Evolutionary conservation across 2,888 invertebrate genomes (phyloP).

Genomic region (Homarus gammarus): DNA sequence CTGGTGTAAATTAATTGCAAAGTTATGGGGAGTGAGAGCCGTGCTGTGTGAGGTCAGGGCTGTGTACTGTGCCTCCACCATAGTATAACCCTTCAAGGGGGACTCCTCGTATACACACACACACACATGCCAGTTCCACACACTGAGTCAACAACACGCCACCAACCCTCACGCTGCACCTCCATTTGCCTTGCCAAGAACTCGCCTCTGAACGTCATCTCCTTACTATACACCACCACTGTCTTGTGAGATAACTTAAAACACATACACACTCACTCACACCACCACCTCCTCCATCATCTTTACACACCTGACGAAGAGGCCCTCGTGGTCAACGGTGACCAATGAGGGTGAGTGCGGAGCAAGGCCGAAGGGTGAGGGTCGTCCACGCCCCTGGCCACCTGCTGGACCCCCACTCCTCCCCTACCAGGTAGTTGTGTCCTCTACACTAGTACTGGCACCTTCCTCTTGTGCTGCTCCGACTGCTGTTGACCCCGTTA

Average conservation of each 20-base stretch:
- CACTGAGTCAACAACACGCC: no score
- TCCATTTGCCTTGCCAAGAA: background rate
- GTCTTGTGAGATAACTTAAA: background rate
- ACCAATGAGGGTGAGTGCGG: background rate
- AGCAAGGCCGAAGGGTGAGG: background rate
- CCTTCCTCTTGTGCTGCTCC: background rate
- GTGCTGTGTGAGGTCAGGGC: no score
- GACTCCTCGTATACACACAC: no score
- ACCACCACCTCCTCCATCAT: background rate
- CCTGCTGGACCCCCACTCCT: background rate
- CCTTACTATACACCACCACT: background rate
- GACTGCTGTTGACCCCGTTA: background rate
- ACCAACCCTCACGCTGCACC: no score
- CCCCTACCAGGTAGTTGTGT: background rate
- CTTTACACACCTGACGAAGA: background rate
- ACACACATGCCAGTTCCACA: no score
- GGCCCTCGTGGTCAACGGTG: background rate
- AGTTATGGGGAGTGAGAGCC: no score
- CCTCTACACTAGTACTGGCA: background rate
- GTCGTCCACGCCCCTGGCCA: background rate
- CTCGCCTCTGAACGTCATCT: background rate
- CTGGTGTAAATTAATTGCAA: no score
- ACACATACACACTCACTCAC: background rate
- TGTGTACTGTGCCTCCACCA: no score
- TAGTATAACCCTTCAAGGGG: no score